phyloP scores from a whole-genome alignment of 2,888 invertebrate genomes.

The Thymelicus sylvestris region DNA sequence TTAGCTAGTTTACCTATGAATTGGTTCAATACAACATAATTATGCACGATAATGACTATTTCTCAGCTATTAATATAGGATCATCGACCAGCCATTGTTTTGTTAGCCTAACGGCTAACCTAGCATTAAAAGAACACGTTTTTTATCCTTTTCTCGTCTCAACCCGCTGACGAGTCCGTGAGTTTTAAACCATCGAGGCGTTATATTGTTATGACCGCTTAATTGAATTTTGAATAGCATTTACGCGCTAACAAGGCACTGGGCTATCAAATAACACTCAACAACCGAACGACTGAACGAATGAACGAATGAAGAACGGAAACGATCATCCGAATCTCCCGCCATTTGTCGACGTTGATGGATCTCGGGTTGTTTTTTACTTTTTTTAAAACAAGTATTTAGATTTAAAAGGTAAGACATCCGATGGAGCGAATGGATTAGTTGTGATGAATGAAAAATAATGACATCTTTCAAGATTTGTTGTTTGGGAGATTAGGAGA shows the following conservation, averaged over 20 bases:
- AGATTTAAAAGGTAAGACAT: slow-evolving; percentile 25
- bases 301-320: slow-evolving; percentile 43
- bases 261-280: slow-evolving; percentile 70
- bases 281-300: slow-evolving; percentile 42
- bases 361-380: slow-evolving; percentile 45
- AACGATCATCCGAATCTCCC: slow-evolving; percentile 44
- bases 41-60: too few species aligned
- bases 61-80: too few species aligned
- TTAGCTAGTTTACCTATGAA: too few species aligned
- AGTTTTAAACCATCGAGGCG: slow-evolving; percentile 35
- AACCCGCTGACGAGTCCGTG: slow-evolving; percentile 31
- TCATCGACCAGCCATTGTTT: background rate
- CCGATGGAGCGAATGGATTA: slow-evolving; percentile 30
- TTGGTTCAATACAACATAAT: too few species aligned
- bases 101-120: slow-evolving; percentile 4
- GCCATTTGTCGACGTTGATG: slow-evolving; percentile 49
- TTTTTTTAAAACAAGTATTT: slow-evolving; percentile 28
- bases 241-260: slow-evolving; percentile 59
- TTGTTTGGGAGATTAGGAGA: slow-evolving; percentile 11
- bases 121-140: slow-evolving; percentile 11
- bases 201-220: slow-evolving; percentile 52
- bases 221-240: slow-evolving; percentile 63
- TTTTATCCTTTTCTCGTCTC: slow-evolving; percentile 19
- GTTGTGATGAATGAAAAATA: slow-evolving; percentile 32
- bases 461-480: slow-evolving; percentile 29